Base-by-base conservation (phyloP, 1,140 invertebrate genomes). In the Brachystomella parvula region DNA sequence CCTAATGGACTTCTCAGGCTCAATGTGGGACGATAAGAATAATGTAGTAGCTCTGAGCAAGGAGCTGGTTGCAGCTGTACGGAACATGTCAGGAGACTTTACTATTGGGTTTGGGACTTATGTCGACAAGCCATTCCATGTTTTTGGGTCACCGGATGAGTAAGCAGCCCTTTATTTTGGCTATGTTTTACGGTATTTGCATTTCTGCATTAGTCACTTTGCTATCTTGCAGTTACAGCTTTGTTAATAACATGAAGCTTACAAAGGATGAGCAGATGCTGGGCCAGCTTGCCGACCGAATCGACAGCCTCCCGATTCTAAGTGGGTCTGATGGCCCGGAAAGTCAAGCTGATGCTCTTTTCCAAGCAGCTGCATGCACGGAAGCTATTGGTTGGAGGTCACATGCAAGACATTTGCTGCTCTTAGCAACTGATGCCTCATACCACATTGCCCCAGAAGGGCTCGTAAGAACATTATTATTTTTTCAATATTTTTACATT, bases 1-100 rank as follows among this genome's bases (percentile, higher is more conserved):
- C 3, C 57, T 59, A 21, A 6, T 59, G 57, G 57, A 59, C 29
- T 29, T 59, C 21, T 59, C 57, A 3, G 57, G 57, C 3, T 59
- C 57, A 9, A 59, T 59, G 57, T 3, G 26, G 3, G 57, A 59
- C 24, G 57, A 59, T 29, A 59, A 59, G 30, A 29, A 3, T 21
- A 59, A 31, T 21, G 29, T 59, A 6, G 57, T 59, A 12, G 57
- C 57, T 29, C 57, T 59, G 3, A 59, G 57, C 21, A 21, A 31
- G 3, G 3, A 59, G 21, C 30, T 59, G 12, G 57, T 21, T 3
- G 24, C 30, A 15, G 30, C 57, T 12, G 6, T 32, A 9, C 24
- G 29, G 9, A 59, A 12, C 26, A 6, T 59, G 2, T 29, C 26
- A 2, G 9, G 3, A 6, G 57, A 59, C 57, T 24, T 12, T 12